Evolutionary conservation across 1,140 invertebrate genomes (phyloP).

Genomic region (Tachypleus tridentatus): DNA sequence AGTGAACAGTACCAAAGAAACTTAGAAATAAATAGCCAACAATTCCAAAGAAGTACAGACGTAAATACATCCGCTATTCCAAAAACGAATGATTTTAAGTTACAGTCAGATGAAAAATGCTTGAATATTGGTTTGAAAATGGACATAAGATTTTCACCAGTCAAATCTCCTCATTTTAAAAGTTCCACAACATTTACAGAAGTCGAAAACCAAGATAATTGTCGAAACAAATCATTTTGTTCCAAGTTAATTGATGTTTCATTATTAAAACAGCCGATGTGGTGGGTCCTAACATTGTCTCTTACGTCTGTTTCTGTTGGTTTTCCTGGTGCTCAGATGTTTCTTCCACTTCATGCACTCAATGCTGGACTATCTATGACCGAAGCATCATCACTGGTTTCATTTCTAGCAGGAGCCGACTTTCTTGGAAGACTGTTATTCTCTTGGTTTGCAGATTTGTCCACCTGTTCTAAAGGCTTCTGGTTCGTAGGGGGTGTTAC

Average conservation of each 20-base stretch:
- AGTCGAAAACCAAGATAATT: too few species aligned
- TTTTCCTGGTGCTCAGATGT: slow-evolving; percentile 21
- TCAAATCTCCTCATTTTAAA: too few species aligned
- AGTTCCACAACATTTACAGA: too few species aligned
- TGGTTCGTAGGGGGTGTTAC: slow-evolving; percentile 21
- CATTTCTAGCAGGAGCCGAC: slow-evolving; percentile 21
- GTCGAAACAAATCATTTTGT: too few species aligned
- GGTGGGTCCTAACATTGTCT: slow-evolving; percentile 22
- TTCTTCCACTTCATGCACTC: slow-evolving; percentile 18
- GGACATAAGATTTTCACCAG: too few species aligned
- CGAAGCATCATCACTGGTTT: slow-evolving; percentile 17
- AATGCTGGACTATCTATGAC: slow-evolving; percentile 17
- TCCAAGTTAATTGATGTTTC: slow-evolving; percentile 11
- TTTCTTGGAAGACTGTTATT: slow-evolving; percentile 18
- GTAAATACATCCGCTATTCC: too few species aligned
- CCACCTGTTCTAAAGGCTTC: slow-evolving; percentile 21
- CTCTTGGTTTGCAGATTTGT: slow-evolving; percentile 22
- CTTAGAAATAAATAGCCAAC: too few species aligned
- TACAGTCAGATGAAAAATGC: too few species aligned
- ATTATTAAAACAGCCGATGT: slow-evolving; percentile 18
- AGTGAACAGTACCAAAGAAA: too few species aligned
- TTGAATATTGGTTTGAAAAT: too few species aligned
- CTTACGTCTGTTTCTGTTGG: slow-evolving; percentile 16
- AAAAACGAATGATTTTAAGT: too few species aligned
- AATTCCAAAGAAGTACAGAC: too few species aligned